A percentile compares a stretch with the other conserved stretches of the same genome.
These are phyloP conservation scores for Leucoraja ocellata DNA, from an alignment of 2,797 vertebrate species.

Conservation along the genomic window DNA sequence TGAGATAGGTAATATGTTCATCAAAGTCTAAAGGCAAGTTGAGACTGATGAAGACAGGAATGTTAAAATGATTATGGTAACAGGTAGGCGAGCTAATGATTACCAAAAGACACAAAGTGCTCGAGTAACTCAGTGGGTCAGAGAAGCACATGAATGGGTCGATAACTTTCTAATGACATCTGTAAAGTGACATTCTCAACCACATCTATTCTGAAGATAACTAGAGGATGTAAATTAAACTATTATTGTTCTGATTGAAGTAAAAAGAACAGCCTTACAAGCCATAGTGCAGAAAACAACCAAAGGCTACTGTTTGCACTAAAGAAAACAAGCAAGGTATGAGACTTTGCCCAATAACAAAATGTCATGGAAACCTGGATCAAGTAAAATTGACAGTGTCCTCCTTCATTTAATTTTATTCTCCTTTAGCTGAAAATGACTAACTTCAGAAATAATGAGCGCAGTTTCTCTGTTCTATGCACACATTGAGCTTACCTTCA, in stretches of 20 bases:
- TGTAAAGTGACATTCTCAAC: background rate
- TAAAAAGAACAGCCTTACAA: background rate
- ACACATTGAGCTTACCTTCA: constrained; percentile 61
- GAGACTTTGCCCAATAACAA: background rate
- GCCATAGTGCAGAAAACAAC: no score
- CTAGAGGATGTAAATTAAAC: background rate
- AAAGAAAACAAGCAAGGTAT: background rate
- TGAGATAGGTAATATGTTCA: background rate
- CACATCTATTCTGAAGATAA: background rate
- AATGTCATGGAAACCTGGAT: background rate
- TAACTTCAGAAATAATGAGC: background rate
- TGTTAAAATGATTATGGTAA: background rate
- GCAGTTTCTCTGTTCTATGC: background rate
- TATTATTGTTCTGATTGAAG: background rate
- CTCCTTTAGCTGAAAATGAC: background rate
- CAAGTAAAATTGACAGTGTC: background rate
- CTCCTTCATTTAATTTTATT: background rate
- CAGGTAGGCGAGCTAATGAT: background rate
- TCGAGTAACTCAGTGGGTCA: no score
- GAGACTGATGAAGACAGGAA: background rate
- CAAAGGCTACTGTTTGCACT: background rate
- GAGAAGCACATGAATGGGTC: no score
- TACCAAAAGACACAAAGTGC: no score
- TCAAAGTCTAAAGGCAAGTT: background rate
- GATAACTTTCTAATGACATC: background rate